These are phyloP conservation scores for Meteorus sp. DNA, from an alignment of 1,140 invertebrate species.

Conservation along the genomic window DNA sequence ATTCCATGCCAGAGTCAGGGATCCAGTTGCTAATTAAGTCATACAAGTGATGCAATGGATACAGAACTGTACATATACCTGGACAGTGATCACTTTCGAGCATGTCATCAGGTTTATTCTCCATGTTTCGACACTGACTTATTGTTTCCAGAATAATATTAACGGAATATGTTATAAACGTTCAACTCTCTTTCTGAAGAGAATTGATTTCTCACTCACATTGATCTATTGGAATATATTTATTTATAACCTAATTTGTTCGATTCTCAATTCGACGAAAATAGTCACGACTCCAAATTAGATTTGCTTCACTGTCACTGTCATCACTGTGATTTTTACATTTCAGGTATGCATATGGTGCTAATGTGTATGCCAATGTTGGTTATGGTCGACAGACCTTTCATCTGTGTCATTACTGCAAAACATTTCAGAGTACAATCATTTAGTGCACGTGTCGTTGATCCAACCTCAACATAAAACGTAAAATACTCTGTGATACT, in stretches of 20 bases:
- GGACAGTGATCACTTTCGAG: background rate
- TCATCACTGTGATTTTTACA: too few relatives aligned
- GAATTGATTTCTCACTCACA: too few relatives aligned
- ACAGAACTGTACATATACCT: background rate
- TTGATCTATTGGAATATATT: too few relatives aligned
- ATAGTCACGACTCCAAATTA: background rate
- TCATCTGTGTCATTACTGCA: conserved; percentile 17
- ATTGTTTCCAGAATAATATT: too few relatives aligned
- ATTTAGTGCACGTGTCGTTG: conserved; percentile 11
- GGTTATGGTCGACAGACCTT: conserved; percentile 6
- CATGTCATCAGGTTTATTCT: too few relatives aligned
- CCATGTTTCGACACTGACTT: too few relatives aligned
- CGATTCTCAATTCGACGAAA: background rate
- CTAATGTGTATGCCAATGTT: background rate
- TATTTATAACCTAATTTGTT: background rate
- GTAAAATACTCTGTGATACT: background rate
- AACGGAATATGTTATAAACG: too few relatives aligned
- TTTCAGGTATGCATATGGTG: background rate
- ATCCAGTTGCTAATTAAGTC: background rate
- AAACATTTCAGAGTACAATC: background rate
- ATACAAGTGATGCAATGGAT: background rate
- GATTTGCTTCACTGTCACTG: too few relatives aligned
- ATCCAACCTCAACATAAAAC: background rate
- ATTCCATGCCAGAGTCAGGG: background rate
- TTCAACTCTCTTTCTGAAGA: too few relatives aligned